These are phyloP conservation scores for Yasuhikotakia modesta DNA, from an alignment of 2,797 vertebrate species.

Conservation along the genomic window DNA sequence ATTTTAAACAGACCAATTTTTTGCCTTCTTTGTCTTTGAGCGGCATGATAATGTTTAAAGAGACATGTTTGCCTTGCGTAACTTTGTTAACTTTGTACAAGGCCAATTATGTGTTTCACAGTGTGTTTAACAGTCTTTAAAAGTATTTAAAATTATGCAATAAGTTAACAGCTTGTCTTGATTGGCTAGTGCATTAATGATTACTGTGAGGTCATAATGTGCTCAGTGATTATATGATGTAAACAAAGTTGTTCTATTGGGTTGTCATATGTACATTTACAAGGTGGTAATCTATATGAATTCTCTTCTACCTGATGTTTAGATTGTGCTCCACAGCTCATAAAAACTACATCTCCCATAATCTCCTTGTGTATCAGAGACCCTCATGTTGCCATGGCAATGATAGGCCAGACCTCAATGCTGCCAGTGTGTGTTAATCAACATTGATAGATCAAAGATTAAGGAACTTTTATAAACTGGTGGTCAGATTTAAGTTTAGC, in stretches of 20 bases:
- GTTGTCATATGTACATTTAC: slow-evolving; percentile 5
- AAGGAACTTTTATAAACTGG: not conserved
- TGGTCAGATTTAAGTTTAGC: not conserved
- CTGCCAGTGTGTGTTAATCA: slow-evolving; percentile 34
- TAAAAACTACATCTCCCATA: slow-evolving; percentile 73
- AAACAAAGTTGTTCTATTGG: not conserved
- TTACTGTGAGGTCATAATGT: not conserved
- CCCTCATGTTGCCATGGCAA: slow-evolving; percentile 52
- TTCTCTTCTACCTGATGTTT: slow-evolving; percentile 70
- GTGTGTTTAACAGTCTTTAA: not conserved
- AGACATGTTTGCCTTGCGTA: too few relatives aligned
- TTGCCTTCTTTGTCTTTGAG: slow-evolving; percentile 43
- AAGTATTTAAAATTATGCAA: not conserved
- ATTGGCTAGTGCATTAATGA: not conserved
- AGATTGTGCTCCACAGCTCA: slow-evolving; percentile 66
- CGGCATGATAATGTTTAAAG: slow-evolving; percentile 2
- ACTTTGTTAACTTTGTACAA: not conserved
- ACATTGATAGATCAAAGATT: not conserved
- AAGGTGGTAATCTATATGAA: slow-evolving; percentile 61
- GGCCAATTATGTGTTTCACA: slow-evolving; percentile 5
- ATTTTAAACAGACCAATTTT: slow-evolving; percentile 18
- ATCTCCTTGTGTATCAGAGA: slow-evolving; percentile 59
- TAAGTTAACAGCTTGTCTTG: not conserved
- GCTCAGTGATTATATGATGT: not conserved
- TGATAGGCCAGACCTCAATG: slow-evolving; percentile 30